Percentiles rank a stretch among this genome's conserved stretches.
Conservation (phyloP, 2,113 vertebrate genomes). For the Dasyurus viverrinus region DNA sequence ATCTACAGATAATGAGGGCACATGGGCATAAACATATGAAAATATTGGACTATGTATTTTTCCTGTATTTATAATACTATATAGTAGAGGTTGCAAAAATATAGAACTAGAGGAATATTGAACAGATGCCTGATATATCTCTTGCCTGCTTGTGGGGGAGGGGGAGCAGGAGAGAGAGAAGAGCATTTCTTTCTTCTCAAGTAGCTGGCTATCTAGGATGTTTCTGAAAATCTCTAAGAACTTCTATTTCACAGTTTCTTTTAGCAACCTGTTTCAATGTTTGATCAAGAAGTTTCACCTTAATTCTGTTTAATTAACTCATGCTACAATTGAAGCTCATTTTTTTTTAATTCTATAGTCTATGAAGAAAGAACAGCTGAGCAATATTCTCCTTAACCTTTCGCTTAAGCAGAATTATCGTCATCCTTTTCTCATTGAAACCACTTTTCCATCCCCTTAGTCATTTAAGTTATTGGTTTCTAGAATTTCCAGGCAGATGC, state of each 20-base stretch:
- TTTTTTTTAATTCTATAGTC: not conserved
- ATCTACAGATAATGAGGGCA: not conserved
- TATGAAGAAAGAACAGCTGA: not conserved
- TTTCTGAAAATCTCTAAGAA: not conserved
- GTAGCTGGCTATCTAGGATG: not conserved
- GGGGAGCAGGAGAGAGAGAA: no score
- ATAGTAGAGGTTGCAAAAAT: not conserved
- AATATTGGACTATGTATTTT: not conserved
- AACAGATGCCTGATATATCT: not conserved
- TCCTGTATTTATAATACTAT: not conserved
- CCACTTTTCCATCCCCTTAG: not conserved
- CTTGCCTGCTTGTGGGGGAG: not conserved
- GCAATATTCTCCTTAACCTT: not conserved
- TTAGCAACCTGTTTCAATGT: not conserved
- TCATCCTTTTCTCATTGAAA: not conserved
- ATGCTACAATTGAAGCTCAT: not conserved
- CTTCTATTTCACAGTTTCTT: not conserved
- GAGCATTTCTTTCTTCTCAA: not conserved
- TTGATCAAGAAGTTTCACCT: not conserved
- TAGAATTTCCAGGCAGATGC: not conserved
- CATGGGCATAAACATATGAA: not conserved
- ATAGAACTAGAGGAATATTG: not conserved
- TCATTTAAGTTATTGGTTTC: not conserved
- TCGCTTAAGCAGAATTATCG: not conserved
- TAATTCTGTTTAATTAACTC: not conserved